These are phyloP conservation scores for Drosophila kikkawai DNA, from an alignment of 1,140 invertebrate species.

Conservation along the genomic window DNA sequence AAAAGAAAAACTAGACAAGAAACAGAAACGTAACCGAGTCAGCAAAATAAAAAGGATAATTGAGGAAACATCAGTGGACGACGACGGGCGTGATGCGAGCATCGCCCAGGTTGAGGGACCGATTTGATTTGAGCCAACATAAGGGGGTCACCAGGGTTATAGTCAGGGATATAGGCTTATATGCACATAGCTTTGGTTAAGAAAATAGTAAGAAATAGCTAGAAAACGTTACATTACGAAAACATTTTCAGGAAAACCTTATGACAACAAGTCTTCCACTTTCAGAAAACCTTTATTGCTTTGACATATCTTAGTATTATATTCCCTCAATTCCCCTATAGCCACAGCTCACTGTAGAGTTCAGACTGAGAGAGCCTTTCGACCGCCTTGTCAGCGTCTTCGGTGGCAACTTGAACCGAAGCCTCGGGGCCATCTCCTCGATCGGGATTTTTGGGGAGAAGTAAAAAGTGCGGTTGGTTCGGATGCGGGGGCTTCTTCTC, in stretches of 20 bases:
- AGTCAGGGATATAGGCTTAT: background rate
- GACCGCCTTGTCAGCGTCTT: slow-evolving; percentile 62
- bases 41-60: slow-evolving; percentile 76
- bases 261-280: background rate
- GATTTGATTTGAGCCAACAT: slow-evolving; percentile 76
- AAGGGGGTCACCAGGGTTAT: slow-evolving; percentile 66
- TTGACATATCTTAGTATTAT: background rate
- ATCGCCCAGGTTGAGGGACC: slow-evolving; percentile 73
- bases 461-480: background rate
- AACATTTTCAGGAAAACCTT: background rate
- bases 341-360: slow-evolving; percentile 35
- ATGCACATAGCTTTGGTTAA: background rate
- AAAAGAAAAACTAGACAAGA: slow-evolving; percentile 19
- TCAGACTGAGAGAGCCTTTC: slow-evolving; percentile 20
- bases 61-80: slow-evolving; percentile 73
- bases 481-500: slow-evolving; percentile 8
- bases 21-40: slow-evolving; percentile 51
- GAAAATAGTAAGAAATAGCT: background rate
- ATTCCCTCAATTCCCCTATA: slow-evolving; percentile 28
- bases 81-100: slow-evolving; percentile 75
- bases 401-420: slow-evolving; percentile 77
- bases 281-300: background rate
- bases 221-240: too few relatives aligned
- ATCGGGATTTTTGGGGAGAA: slow-evolving; percentile 40
- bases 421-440: slow-evolving; percentile 64